phyloP scores from a whole-genome alignment of 2,113 vertebrate genomes.

The Panthera tigris region DNA sequence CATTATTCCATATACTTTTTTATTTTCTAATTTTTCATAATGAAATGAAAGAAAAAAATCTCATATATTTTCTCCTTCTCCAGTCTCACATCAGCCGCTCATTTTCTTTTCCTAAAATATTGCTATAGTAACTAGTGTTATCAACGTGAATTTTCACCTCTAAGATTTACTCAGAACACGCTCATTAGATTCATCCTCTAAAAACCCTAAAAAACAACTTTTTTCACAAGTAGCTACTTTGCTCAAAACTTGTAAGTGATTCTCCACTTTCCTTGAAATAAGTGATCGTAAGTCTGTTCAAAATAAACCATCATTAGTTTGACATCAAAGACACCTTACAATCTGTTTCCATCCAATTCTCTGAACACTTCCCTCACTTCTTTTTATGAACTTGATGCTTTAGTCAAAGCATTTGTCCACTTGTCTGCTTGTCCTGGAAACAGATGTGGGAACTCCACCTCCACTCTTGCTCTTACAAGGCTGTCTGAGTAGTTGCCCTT shows the following conservation, averaged over 20 bases:
- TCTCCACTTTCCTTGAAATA: neutral
- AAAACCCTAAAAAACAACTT: neutral
- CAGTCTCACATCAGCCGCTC: neutral
- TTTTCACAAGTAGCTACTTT: neutral
- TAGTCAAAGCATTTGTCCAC: neutral
- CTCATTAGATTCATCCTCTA: neutral
- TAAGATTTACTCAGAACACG: neutral
- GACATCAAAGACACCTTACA: neutral
- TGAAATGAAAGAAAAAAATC: neutral
- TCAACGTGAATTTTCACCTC: neutral
- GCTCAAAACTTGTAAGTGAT: neutral
- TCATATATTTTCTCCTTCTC: neutral
- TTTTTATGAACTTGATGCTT: neutral
- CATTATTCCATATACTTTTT: neutral
- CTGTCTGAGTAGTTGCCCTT: neutral
- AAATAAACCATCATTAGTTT: slow-evolving; percentile 27
- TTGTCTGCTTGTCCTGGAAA: neutral
- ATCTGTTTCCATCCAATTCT: neutral
- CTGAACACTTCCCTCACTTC: neutral
- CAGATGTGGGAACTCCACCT: neutral
- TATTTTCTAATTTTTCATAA: slow-evolving; percentile 30
- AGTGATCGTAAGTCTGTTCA: neutral
- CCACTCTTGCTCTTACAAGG: neutral
- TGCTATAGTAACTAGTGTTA: neutral
- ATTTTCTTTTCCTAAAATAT: neutral